Conservation (phyloP, 2,113 vertebrate genomes). For the Maccullochella peelii region DNA sequence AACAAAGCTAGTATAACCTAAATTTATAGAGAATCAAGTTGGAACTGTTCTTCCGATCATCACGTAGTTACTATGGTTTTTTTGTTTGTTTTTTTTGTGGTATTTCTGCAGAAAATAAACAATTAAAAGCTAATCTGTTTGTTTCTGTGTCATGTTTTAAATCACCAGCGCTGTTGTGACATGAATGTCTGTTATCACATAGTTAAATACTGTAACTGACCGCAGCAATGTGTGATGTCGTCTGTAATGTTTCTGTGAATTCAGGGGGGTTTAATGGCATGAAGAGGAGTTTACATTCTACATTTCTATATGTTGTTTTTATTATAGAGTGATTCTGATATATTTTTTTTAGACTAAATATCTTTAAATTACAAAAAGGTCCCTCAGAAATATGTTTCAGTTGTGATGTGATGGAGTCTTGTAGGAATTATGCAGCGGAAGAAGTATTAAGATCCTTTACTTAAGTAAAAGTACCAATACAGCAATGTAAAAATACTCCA, state of each 20-base stretch:
- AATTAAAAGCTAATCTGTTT: constrained; percentile 56
- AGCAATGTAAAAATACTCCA: background rate
- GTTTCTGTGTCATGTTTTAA: constrained; percentile 23
- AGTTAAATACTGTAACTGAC: background rate
- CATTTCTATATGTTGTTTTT: too few species aligned
- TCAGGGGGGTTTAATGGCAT: background rate
- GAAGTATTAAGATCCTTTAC: background rate
- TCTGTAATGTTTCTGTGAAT: background rate
- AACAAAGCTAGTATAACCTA: constrained; percentile 59
- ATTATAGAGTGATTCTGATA: too few species aligned
- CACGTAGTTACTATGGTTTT: constrained; percentile 1
- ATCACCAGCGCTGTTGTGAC: background rate
- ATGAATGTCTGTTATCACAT: background rate
- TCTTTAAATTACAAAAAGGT: background rate
- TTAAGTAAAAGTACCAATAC: background rate
- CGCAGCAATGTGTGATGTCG: too few species aligned
- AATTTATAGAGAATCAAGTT: constrained; percentile 42
- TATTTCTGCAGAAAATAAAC: constrained; percentile 41
- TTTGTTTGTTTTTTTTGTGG: constrained; percentile 12
- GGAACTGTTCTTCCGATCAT: constrained; percentile 25
- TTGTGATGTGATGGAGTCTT: background rate
- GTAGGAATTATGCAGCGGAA: background rate
- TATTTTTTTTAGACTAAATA: too few species aligned
- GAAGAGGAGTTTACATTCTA: background rate
- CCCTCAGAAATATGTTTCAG: background rate